A percentile compares a stretch with the other conserved stretches of the same genome.
phyloP scores from a whole-genome alignment of 2,113 vertebrate genomes.

The Epinephelus lanceolatus region DNA sequence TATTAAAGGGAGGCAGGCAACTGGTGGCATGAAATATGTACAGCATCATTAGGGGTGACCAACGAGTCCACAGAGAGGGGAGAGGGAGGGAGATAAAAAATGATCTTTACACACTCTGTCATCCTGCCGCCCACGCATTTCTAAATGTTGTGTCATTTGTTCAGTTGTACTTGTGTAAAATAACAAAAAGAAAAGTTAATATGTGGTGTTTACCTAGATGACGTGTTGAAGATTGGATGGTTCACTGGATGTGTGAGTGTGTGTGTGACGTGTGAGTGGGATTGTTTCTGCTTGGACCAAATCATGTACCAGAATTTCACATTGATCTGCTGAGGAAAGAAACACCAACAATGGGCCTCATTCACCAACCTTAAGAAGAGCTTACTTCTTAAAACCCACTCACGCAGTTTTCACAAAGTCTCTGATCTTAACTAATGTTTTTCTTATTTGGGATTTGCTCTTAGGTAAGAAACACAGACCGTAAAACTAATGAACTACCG shows the following conservation, averaged over 20 bases:
- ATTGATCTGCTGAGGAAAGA: no score
- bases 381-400: no score
- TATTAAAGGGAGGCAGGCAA: constrained; percentile 63
- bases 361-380: no score
- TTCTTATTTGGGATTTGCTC: no score
- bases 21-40: constrained; percentile 70
- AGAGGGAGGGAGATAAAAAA: background rate
- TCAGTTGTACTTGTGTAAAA: background rate
- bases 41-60: constrained; percentile 62
- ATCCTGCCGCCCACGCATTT: constrained; percentile 10
- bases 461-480: no score
- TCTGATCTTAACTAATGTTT: no score
- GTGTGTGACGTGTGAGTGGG: background rate
- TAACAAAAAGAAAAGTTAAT: background rate
- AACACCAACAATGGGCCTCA: no score
- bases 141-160: background rate
- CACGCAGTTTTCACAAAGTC: no score
- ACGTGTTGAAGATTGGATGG: background rate
- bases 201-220: background rate
- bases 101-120: constrained; percentile 21
- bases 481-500: no score
- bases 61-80: constrained; percentile 1
- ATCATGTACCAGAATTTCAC: no score
- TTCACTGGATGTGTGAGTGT: no score
- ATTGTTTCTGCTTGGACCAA: no score